Conservation (phyloP, 1,140 invertebrate species). For the Drosophila triauraria region DNA sequence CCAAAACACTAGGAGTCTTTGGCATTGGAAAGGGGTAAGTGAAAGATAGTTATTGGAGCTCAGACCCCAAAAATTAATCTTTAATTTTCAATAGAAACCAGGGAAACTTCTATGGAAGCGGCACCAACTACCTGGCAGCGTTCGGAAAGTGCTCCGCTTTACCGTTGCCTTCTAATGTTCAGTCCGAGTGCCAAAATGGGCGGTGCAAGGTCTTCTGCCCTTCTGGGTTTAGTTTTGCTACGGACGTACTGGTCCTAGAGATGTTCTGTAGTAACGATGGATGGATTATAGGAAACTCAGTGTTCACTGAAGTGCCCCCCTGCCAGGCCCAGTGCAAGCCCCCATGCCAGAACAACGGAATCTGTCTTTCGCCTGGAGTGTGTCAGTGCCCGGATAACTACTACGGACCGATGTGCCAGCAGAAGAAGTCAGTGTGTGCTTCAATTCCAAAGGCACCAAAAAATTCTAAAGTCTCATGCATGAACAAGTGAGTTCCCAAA, state of each 20-base stretch:
- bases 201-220: conserved; percentile 87
- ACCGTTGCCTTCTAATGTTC: conserved; percentile 63
- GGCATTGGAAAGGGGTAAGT: conserved; percentile 63
- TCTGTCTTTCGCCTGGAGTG: conserved; percentile 89
- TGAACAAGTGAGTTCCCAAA: conserved; percentile 87
- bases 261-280: conserved; percentile 86
- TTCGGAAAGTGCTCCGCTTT: conserved; percentile 57
- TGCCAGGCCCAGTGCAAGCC: conserved; percentile 90
- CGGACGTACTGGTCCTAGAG: conserved; percentile 86
- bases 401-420: conserved; percentile 91
- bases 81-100: conserved; percentile 14
- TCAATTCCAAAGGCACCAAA: conserved; percentile 88
- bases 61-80: neutral
- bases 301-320: conserved; percentile 86
- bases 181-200: conserved; percentile 54
- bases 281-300: conserved; percentile 87
- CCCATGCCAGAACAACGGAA: conserved; percentile 91
- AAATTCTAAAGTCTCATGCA: conserved; percentile 89
- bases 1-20: conserved; percentile 47
- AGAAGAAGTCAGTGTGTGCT: conserved; percentile 89
- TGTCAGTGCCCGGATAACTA: conserved; percentile 91
- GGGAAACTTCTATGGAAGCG: conserved; percentile 60
- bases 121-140: conserved; percentile 29
- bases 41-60: neutral
- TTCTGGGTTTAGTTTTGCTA: conserved; percentile 87